Evolutionary conservation across 2,797 vertebrate genomes (phyloP).

Genomic region (Myiotriccus ornatus): DNA sequence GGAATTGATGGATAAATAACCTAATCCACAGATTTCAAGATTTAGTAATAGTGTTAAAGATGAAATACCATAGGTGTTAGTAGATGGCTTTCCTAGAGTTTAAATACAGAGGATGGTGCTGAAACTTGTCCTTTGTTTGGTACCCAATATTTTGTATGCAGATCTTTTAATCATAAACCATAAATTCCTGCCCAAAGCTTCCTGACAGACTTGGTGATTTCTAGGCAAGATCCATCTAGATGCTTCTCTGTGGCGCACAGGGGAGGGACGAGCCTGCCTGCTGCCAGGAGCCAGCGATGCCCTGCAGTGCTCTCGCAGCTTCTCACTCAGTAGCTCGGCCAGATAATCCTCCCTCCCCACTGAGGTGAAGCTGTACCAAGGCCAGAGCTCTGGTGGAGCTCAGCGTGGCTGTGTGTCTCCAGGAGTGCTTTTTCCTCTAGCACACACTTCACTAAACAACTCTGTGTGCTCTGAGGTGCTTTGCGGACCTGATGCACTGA

Average conservation of each 20-base stretch:
- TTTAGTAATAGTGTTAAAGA: neutral
- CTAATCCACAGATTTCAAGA: neutral
- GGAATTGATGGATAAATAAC: neutral
- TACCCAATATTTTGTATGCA: neutral
- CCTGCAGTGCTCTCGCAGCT: neutral
- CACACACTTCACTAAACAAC: neutral
- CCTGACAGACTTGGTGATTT: neutral
- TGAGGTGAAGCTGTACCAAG: neutral
- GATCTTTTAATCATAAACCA: neutral
- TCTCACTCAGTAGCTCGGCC: neutral
- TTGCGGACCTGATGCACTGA: neutral
- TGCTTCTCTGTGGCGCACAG: neutral
- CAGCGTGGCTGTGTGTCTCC: neutral
- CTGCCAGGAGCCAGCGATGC: neutral
- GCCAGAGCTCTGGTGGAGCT: neutral
- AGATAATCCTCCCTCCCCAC: neutral
- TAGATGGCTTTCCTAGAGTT: neutral
- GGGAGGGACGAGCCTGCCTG: neutral
- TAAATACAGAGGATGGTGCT: neutral
- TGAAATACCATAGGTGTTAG: neutral
- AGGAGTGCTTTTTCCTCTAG: neutral
- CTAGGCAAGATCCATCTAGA: neutral
- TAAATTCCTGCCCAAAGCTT: neutral
- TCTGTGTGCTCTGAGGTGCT: neutral
- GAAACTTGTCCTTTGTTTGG: neutral